Conservation (phyloP, 2,797 vertebrate species). For the Emydoidea blandingii region DNA sequence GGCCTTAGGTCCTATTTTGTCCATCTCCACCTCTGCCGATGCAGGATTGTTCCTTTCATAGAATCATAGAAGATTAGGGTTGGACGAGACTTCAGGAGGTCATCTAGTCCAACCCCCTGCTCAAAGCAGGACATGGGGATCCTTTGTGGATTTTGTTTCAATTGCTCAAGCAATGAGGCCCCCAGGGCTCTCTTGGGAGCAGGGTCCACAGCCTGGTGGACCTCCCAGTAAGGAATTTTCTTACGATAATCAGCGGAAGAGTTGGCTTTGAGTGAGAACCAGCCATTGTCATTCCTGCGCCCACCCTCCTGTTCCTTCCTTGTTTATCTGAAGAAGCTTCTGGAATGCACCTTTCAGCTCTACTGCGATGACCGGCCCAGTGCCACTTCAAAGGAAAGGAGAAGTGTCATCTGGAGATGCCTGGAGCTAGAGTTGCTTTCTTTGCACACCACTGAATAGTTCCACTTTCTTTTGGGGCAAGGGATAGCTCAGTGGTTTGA, state of each 20-base stretch:
- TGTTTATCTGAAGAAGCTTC: not conserved
- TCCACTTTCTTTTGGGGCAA: conserved; percentile 25
- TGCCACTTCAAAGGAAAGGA: conserved; percentile 41
- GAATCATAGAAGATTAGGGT: too few relatives aligned
- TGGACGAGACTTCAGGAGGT: too few relatives aligned
- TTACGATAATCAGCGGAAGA: not conserved
- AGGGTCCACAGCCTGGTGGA: not conserved
- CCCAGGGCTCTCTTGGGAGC: rapidly evolving
- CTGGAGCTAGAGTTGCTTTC: not conserved
- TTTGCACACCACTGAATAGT: conserved; percentile 9
- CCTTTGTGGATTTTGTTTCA: not conserved
- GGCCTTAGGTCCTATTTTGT: not conserved
- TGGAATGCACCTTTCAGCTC: conserved; percentile 6
- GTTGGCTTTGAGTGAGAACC: conserved; percentile 6
- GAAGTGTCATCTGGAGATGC: not conserved
- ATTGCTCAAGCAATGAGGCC: conserved; percentile 11
- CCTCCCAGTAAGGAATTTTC: not conserved
- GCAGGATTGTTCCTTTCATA: conserved; percentile 3
- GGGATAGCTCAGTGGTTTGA: too few relatives aligned
- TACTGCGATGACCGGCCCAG: not conserved
- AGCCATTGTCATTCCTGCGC: not conserved
- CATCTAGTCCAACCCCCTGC: too few relatives aligned
- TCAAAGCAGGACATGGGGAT: not conserved
- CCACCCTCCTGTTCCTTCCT: not conserved
- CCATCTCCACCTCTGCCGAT: not conserved